phyloP scores from a whole-genome alignment of 2,888 invertebrate species.

The Acrocyrtus sp. region DNA sequence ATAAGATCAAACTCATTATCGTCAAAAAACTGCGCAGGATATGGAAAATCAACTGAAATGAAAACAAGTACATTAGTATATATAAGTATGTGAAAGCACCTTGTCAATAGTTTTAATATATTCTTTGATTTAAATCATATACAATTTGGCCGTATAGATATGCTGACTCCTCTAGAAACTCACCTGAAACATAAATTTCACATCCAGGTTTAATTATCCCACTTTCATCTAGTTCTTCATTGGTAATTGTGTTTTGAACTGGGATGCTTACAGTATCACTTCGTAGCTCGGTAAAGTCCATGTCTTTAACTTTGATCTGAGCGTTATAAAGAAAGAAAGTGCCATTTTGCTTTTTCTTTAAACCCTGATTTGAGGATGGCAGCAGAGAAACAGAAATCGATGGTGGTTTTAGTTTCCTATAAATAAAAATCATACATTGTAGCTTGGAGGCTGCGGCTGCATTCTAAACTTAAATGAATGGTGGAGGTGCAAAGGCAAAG shows the following conservation, averaged over 20 bases:
- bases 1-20: slow-evolving; percentile 4
- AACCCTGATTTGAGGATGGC: background rate
- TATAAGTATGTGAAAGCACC: too few species aligned
- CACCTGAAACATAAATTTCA: slow-evolving; percentile 40
- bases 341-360: background rate
- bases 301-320: slow-evolving; percentile 2
- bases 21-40: background rate
- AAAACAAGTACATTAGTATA: background rate
- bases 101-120: too few species aligned
- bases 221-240: background rate
- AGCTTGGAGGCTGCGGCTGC: too few species aligned
- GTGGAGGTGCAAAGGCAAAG: too few species aligned
- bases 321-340: slow-evolving; percentile 10
- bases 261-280: background rate
- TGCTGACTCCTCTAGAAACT: too few species aligned
- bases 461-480: too few species aligned
- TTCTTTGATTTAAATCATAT: too few species aligned
- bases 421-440: background rate
- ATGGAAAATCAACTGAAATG: slow-evolving; percentile 20
- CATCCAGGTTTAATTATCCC: slow-evolving; percentile 25
- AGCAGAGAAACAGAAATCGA: background rate
- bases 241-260: slow-evolving; percentile 11
- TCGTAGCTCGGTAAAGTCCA: background rate
- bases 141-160: too few species aligned
- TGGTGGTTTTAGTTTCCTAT: slow-evolving; percentile 12